Evolutionary conservation across 2,113 vertebrate genomes (phyloP).

Genomic region (Channa maculata): DNA sequence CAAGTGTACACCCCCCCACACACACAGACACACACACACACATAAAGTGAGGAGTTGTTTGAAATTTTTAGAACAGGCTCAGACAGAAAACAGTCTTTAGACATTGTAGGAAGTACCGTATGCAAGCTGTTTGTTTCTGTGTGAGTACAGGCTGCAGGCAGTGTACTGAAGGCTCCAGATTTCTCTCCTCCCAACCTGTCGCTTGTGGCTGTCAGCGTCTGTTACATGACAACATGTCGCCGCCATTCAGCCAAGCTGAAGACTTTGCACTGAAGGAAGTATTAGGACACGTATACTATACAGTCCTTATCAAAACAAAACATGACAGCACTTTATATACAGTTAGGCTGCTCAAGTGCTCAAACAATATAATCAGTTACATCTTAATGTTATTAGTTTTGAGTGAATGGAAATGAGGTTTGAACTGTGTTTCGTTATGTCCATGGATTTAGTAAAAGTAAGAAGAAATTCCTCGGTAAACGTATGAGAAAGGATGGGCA

Average conservation of each 20-base stretch:
- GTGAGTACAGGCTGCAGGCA: slow-evolving; percentile 37
- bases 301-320: slow-evolving; percentile 71
- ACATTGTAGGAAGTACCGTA: slow-evolving; percentile 42
- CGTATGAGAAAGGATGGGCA: slow-evolving; percentile 59
- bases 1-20: slow-evolving; percentile 18
- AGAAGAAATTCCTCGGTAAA: slow-evolving; percentile 22
- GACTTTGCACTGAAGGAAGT: slow-evolving; percentile 87
- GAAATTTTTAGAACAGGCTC: slow-evolving; percentile 23
- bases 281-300: slow-evolving; percentile 73
- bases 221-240: slow-evolving; percentile 83
- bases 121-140: slow-evolving; percentile 46
- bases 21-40: slow-evolving; percentile 30
- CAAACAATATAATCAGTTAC: slow-evolving; percentile 75
- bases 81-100: slow-evolving; percentile 8
- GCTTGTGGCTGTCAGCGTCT: slow-evolving; percentile 66
- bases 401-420: slow-evolving; percentile 34
- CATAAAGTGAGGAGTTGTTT: slow-evolving; percentile 22
- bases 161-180: slow-evolving; percentile 42
- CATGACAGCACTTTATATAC: slow-evolving; percentile 79
- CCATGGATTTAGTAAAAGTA: slow-evolving; percentile 69
- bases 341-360: slow-evolving; percentile 85
- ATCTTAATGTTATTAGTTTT: slow-evolving; percentile 55
- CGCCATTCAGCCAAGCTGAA: slow-evolving; percentile 85
- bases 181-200: slow-evolving; percentile 44
- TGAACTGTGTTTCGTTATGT: slow-evolving; percentile 51